phyloP scores from a whole-genome alignment of 2,888 invertebrate genomes.

The Tineola bisselliella region DNA sequence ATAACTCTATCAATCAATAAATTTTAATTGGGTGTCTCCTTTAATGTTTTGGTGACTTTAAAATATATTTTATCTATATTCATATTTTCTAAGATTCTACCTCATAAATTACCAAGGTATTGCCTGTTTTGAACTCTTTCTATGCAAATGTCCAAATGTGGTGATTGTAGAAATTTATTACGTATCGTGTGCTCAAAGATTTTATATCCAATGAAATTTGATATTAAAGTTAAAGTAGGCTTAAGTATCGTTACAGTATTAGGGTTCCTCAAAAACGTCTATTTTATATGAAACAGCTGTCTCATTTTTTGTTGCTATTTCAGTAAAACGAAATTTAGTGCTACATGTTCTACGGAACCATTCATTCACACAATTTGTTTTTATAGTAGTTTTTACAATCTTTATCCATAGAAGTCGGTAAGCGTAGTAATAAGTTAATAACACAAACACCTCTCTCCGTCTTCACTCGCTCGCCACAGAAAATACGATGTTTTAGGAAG shows the following conservation, averaged over 20 bases:
- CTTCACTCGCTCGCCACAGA: not conserved
- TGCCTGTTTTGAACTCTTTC: constrained; percentile 25
- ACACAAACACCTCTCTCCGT: not conserved
- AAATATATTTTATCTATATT: not conserved
- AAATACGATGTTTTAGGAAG: constrained; percentile 50
- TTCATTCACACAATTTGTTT: not conserved
- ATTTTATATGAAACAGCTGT: no score
- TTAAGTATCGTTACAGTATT: not conserved
- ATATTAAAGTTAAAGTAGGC: constrained; percentile 20
- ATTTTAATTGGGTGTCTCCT: constrained; percentile 10
- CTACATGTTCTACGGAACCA: no score
- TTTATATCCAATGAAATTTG: constrained; percentile 24
- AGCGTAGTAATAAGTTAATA: not conserved
- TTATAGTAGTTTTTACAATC: not conserved
- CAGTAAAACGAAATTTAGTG: no score
- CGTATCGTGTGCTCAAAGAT: not conserved
- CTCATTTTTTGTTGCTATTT: no score
- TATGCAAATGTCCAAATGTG: constrained; percentile 35
- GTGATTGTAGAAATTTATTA: constrained; percentile 27
- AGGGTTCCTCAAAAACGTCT: not conserved
- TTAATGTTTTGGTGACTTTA: not conserved
- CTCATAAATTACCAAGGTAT: constrained; percentile 11
- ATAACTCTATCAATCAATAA: constrained; percentile 7
- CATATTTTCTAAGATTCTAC: not conserved
- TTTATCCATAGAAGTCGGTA: not conserved